Evolutionary conservation across 1,140 invertebrate genomes (phyloP).

Genomic region (Ooceraea biroi): DNA sequence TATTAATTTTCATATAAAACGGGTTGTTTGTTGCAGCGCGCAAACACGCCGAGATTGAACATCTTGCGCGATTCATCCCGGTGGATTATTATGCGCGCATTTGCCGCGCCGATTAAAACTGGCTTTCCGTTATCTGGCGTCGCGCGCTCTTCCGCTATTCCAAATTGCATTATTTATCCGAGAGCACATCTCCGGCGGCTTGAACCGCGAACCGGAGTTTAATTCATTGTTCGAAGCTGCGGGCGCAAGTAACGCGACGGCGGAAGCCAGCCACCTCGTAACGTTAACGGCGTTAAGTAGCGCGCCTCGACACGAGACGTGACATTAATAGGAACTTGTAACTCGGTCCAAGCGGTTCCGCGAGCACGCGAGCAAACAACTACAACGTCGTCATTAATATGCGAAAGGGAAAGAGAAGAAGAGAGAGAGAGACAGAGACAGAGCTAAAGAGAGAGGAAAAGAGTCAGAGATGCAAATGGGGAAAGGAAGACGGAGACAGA

Average conservation of each 20-base stretch:
- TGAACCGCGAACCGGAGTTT: not conserved
- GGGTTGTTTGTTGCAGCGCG: not conserved
- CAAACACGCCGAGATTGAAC: not conserved
- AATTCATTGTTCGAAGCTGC: slow-evolving; percentile 24
- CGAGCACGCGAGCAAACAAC: not conserved
- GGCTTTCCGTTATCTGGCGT: not conserved
- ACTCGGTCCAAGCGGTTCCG: slow-evolving; percentile 5
- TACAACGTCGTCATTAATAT: slow-evolving; percentile 36
- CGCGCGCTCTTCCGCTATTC: not conserved
- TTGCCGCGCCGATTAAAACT: not conserved
- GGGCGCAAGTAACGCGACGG: not conserved
- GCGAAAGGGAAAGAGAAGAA: not conserved
- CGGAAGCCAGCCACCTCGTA: not conserved
- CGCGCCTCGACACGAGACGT: slow-evolving; percentile 12
- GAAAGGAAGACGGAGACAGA: not conserved
- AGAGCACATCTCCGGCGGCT: slow-evolving; percentile 7
- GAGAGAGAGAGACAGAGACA: not conserved
- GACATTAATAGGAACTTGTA: slow-evolving; percentile 48
- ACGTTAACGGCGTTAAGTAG: slow-evolving; percentile 28
- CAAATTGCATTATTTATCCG: slow-evolving; percentile 19
- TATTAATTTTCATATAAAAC: slow-evolving; percentile 20
- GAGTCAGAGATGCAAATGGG: not conserved
- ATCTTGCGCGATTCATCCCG: not conserved
- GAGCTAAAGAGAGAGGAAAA: not conserved
- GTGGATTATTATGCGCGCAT: slow-evolving; percentile 17